phyloP scores from a whole-genome alignment of 2,113 vertebrate genomes.

The Atractosteus spatula region DNA sequence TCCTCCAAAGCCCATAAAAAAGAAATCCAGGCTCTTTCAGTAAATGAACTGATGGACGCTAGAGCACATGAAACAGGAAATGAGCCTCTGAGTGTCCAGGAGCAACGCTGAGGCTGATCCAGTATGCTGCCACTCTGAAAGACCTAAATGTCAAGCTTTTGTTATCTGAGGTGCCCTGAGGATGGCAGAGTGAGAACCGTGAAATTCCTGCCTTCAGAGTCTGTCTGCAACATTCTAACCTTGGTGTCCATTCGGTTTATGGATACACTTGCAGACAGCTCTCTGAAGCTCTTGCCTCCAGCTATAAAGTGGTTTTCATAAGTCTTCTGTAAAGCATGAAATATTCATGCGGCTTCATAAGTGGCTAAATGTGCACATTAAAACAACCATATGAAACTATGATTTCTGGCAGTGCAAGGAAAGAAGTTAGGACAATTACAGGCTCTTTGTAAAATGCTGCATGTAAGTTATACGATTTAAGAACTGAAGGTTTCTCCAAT shows the following conservation, averaged over 20 bases:
- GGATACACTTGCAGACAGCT: slow-evolving; percentile 24
- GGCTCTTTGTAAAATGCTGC: no score
- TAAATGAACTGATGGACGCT: no score
- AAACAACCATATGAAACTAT: no score
- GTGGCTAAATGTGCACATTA: no score
- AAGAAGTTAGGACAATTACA: no score
- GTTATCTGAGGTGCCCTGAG: slow-evolving; percentile 5
- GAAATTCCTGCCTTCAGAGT: slow-evolving; percentile 4
- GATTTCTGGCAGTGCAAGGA: no score
- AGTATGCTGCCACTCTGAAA: slow-evolving; percentile 10
- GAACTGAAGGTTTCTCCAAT: no score
- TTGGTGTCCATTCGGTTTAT: slow-evolving; percentile 5
- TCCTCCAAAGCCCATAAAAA: no score
- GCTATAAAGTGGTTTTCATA: slow-evolving; percentile 1
- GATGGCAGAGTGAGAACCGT: slow-evolving; percentile 1
- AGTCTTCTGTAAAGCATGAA: neutral
- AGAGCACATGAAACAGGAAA: neutral
- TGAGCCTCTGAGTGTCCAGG: neutral
- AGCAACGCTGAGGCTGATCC: slow-evolving; percentile 1
- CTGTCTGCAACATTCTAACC: slow-evolving; percentile 11
- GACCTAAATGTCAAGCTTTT: slow-evolving; percentile 20
- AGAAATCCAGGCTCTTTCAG: no score
- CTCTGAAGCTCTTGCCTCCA: neutral
- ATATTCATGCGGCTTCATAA: no score
- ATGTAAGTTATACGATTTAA: no score